Conservation (phyloP, 2,888 invertebrate genomes). For the Heliconius ethilla region DNA sequence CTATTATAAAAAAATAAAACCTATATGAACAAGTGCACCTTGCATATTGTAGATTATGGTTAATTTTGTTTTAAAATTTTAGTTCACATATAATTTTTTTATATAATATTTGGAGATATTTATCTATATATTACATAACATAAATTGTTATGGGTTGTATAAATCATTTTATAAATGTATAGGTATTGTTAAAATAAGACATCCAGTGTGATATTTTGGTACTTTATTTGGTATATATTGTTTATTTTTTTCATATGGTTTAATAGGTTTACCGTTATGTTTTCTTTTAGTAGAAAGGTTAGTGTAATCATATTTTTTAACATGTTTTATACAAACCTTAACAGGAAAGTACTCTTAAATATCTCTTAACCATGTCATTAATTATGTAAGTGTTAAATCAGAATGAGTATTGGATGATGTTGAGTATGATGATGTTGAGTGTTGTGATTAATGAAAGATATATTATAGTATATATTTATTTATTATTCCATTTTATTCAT, state of each 20-base stretch:
- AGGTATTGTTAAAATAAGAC: constrained; percentile 12
- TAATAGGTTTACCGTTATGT: constrained; percentile 3
- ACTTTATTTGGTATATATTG: not conserved
- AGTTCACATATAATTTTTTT: constrained; percentile 10
- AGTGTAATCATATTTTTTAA: not conserved
- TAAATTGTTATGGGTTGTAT: constrained; percentile 31
- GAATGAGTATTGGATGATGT: not conserved
- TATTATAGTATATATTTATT: constrained; percentile 30
- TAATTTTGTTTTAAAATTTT: constrained; percentile 33
- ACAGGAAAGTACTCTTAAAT: constrained; percentile 20
- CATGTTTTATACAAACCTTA: constrained; percentile 27
- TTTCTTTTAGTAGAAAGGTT: not conserved
- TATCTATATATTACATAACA: constrained; percentile 23
- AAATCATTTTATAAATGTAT: constrained; percentile 18
- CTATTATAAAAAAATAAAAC: constrained; percentile 13
- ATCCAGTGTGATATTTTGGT: not conserved
- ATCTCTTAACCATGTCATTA: constrained; percentile 26
- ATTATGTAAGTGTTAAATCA: constrained; percentile 22
- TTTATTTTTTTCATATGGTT: not conserved
- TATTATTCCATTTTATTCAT: constrained; percentile 32
- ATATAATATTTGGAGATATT: constrained; percentile 32
- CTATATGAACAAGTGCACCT: constrained; percentile 24
- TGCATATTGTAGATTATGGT: constrained; percentile 27
- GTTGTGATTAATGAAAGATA: constrained; percentile 20
- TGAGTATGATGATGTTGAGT: constrained; percentile 7